These are phyloP conservation scores for Myotis brandtii DNA, from an alignment of 2,113 vertebrate genomes.

Conservation along the genomic window DNA sequence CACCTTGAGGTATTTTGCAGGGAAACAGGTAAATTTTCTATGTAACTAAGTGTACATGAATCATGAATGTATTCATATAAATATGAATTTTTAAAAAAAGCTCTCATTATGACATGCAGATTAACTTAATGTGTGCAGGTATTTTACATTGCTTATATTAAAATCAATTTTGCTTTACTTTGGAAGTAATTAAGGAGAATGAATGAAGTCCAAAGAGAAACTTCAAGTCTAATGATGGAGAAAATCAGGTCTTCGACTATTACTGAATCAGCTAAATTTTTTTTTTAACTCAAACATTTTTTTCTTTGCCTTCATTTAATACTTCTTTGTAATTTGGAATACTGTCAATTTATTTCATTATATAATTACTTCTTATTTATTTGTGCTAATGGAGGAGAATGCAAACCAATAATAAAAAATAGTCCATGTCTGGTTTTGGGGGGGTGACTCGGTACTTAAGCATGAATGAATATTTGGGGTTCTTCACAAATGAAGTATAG, in stretches of 20 bases:
- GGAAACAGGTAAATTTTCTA: background rate
- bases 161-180: constrained; percentile 55
- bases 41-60: background rate
- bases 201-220: constrained; percentile 42
- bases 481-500: constrained; percentile 30
- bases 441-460: background rate
- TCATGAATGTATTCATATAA: constrained; percentile 3
- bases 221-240: constrained; percentile 16
- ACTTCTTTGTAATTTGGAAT: constrained; percentile 31
- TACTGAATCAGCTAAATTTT: background rate
- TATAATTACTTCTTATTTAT: constrained; percentile 25
- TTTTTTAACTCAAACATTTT: background rate
- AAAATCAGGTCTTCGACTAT: constrained; percentile 43
- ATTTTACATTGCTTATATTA: constrained; percentile 61
- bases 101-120: background rate
- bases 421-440: background rate
- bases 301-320: constrained; percentile 53
- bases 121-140: constrained; percentile 42
- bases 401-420: constrained; percentile 29
- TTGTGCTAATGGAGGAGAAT: constrained; percentile 54
- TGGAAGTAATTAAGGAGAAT: constrained; percentile 54
- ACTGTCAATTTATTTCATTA: constrained; percentile 37
- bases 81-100: constrained; percentile 31
- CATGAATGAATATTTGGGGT: background rate
- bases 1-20: background rate